A percentile compares a stretch with the other conserved stretches of the same genome.
phyloP scores from a whole-genome alignment of 2,888 invertebrate genomes.

The Parasteatoda lunata region DNA sequence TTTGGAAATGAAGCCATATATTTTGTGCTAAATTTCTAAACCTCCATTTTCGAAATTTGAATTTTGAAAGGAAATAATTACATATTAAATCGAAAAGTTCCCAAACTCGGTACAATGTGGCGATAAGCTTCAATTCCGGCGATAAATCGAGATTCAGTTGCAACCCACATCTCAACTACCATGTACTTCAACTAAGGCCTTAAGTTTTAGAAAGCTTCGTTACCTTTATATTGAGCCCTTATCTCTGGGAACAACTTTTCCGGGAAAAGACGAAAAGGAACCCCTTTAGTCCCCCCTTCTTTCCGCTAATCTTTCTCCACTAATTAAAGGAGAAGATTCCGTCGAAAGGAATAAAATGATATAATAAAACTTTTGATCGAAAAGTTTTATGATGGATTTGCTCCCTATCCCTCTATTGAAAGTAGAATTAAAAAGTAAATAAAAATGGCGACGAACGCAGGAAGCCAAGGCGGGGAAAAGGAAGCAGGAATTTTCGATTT shows the following conservation, averaged over 20 bases:
- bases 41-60: background rate
- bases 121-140: background rate
- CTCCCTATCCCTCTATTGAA: constrained; percentile 22
- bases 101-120: background rate
- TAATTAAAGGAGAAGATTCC: constrained; percentile 56
- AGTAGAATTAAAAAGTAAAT: constrained; percentile 11
- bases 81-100: background rate
- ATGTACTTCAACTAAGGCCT: constrained; percentile 6
- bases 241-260: constrained; percentile 38
- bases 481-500: constrained; percentile 43
- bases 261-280: constrained; percentile 7
- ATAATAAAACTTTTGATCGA: constrained; percentile 66
- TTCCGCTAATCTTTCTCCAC: constrained; percentile 55
- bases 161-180: constrained; percentile 16
- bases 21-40: background rate
- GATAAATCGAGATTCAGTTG: background rate
- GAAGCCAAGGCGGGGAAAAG: no score
- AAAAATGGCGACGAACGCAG: no score
- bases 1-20: background rate
- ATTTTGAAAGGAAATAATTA: background rate
- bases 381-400: constrained; percentile 61
- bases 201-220: constrained; percentile 45
- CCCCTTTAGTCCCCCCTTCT: background rate
- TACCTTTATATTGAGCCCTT: constrained; percentile 47
- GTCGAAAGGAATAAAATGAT: constrained; percentile 52